phyloP scores from a whole-genome alignment of 92 coral and sea anemone genomes.

The Galaxea fascicularis region DNA sequence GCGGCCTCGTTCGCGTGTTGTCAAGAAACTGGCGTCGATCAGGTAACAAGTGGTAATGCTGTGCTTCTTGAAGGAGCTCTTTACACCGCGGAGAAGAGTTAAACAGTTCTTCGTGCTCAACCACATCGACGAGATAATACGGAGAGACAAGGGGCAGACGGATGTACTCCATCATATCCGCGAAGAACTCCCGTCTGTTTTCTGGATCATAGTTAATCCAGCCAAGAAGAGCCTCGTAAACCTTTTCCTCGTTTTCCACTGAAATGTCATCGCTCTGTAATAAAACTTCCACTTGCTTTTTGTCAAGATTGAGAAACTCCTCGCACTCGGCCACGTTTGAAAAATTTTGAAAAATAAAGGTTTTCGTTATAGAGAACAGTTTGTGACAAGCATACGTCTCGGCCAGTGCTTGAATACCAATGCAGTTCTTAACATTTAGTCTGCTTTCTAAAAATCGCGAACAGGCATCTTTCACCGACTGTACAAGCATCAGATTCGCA shows the following conservation, averaged over 20 bases:
- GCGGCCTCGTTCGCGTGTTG: conserved; percentile 87
- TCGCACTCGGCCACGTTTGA: conserved; percentile 92
- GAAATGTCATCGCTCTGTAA: conserved; percentile 92
- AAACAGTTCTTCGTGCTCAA: conserved; percentile 92
- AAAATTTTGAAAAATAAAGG: conserved; percentile 85
- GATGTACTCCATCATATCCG: conserved; percentile 81
- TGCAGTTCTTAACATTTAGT: conserved; percentile 85
- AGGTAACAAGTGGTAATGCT: conserved; percentile 98
- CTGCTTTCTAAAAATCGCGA: conserved; percentile 97
- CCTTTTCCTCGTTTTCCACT: conserved; percentile 95
- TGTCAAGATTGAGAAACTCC: conserved; percentile 80
- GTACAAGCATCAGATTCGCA: conserved; percentile 96
- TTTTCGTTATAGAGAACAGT: conserved; percentile 78
- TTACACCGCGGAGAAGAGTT: conserved; percentile 80
- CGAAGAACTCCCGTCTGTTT: conserved; percentile 74
- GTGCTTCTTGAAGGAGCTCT: conserved; percentile 93
- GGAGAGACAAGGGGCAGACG: conserved; percentile 97
- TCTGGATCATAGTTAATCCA: conserved; percentile 90
- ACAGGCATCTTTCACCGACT: conserved; percentile 98
- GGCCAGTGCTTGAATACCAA: conserved; percentile 93
- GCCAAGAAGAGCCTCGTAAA: conserved; percentile 92
- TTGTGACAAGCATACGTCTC: conserved; percentile 97
- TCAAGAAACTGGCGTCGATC: conserved; percentile 91
- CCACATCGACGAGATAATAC: conserved; percentile 93
- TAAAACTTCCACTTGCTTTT: conserved; percentile 80